Conservation (phyloP, 1,140 invertebrate genomes). For the Sarcophaga bullata region DNA sequence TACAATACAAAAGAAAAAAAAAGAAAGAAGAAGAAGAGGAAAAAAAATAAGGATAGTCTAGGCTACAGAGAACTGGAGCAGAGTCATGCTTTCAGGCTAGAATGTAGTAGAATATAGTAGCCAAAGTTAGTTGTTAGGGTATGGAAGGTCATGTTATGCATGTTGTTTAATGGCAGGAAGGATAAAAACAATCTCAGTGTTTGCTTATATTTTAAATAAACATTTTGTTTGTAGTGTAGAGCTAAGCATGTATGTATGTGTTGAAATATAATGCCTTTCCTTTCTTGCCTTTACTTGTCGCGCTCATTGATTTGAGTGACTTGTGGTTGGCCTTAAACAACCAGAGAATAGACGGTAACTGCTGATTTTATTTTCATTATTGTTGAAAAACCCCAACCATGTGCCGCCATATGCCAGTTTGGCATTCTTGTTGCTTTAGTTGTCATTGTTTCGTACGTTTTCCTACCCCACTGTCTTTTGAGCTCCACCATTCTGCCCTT, state of each 20-base stretch:
- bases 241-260: neutral
- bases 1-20: neutral
- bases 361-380: neutral
- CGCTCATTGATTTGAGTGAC: slow-evolving; percentile 5
- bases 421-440: neutral
- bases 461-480: neutral
- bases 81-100: no score
- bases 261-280: neutral
- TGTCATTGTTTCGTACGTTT: neutral
- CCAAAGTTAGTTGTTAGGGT: neutral
- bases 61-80: neutral
- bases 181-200: neutral
- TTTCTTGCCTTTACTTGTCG: neutral
- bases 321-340: slow-evolving; percentile 31
- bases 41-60: neutral
- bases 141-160: neutral
- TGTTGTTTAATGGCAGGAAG: neutral
- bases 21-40: neutral
- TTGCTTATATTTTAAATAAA: neutral
- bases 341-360: slow-evolving; percentile 1
- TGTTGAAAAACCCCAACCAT: slow-evolving; percentile 9
- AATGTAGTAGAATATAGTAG: no score
- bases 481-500: neutral
- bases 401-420: neutral
- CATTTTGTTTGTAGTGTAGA: neutral